Conservation (phyloP, 2,113 vertebrate genomes). For the Aspidoscelis tigris region DNA sequence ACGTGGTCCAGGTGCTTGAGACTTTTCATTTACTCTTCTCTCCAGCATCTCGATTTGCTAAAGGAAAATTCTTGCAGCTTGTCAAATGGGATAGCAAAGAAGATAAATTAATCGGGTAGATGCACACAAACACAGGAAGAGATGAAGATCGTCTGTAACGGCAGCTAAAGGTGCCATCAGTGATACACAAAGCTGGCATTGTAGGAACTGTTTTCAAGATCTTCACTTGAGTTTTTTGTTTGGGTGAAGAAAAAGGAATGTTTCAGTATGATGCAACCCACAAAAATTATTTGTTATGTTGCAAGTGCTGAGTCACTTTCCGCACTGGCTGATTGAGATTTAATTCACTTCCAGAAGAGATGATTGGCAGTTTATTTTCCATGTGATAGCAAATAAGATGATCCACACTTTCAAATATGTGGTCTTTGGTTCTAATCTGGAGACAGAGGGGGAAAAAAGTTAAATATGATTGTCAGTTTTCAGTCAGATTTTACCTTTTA, state of each 20-base stretch:
- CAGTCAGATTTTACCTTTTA: background rate
- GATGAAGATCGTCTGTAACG: conserved; percentile 45
- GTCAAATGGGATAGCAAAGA: conserved; percentile 61
- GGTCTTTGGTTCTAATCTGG: conserved; percentile 92
- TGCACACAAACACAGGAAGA: conserved; percentile 60
- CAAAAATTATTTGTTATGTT: conserved; percentile 65
- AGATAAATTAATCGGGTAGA: conserved; percentile 66
- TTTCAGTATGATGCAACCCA: conserved; percentile 31
- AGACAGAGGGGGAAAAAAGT: conserved; percentile 41
- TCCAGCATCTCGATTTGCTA: conserved; percentile 54
- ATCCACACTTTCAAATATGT: conserved; percentile 84
- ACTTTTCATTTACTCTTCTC: conserved; percentile 62
- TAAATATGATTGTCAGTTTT: background rate
- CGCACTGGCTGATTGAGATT: conserved; percentile 86
- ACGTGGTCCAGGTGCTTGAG: conserved; percentile 76
- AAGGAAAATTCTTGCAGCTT: conserved; percentile 55
- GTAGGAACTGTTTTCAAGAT: conserved; percentile 37
- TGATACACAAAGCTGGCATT: conserved; percentile 46
- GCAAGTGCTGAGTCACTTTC: conserved; percentile 69
- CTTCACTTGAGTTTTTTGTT: conserved; percentile 33
- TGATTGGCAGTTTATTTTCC: conserved; percentile 89
- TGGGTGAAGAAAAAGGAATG: background rate
- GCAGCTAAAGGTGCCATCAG: conserved; percentile 64
- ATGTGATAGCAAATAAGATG: conserved; percentile 93
- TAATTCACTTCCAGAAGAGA: conserved; percentile 90